Evolutionary conservation across 2,888 invertebrate genomes (phyloP), one percentile per base, ranked within the genome.

Genomic region (Malthinus seriepunctatus): DNA sequence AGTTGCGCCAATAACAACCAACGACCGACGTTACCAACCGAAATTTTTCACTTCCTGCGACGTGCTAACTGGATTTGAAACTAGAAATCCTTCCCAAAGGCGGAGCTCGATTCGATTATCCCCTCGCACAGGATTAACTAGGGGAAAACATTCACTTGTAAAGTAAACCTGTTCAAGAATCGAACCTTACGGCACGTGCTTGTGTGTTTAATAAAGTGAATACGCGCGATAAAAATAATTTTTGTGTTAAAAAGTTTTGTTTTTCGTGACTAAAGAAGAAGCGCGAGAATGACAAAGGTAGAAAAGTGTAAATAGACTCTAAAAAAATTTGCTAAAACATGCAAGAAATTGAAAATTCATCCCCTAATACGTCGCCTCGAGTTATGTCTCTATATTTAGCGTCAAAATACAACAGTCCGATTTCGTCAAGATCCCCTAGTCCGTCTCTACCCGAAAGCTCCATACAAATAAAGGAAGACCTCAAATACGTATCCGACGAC

Each of bases 401-500:
- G 45, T 74, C 76, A n/a, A 77, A 76, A 65, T 79, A 76, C 69
- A 71, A 74, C 56, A 78, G 76, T 63, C 77, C 76, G 14, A 74
- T 75, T 63, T 77, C 78, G 42, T 79, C 78, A 51, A 70, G 78
- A 67, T 78, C 78, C 48, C 76, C 80, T 67, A 81, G 81, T 75
- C 81, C 82, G 67, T 79, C 79, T 67, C 74, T 72, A 63, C 70
- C 73, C 10, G 74, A 76, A 53, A 83, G 82, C 79, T 70, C 78
- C 80, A 65, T 60, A 69, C 80, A 73, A 83, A 51, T 73, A 69
- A 56, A 75, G 69, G 72, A 76, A 62, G 67, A 68, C 55, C 61
- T 70, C 14, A 77, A 77, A 60, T 77, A 73, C 66, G 46, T 73
- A 57, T 73, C 77, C 65, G 86, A 90, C 67, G 90, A 89, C 80